Base-by-base conservation (phyloP, 2,113 vertebrate species). In the Hyperopisus bebe region DNA sequence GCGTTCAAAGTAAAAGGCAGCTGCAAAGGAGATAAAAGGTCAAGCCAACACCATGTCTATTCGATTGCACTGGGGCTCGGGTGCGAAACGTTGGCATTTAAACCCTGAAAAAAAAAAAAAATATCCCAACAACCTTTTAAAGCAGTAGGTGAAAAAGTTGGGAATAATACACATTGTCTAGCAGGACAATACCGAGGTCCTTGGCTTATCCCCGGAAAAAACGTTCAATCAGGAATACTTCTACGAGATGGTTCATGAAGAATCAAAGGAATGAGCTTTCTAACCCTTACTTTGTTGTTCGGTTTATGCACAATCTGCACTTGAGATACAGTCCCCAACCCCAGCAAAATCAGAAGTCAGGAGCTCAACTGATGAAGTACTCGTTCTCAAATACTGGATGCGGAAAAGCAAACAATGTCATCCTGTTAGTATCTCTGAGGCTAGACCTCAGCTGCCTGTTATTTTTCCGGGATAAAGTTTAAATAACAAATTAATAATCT, bases 1-100 rank as follows among this genome's bases (percentile, higher is more conserved):
- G 85, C 88, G 42, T 86, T 89, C 80, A 86, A 86, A 84, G 86
- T 90, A 44, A 39, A 88, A 90, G 88, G 89, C 87, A 90, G 90
- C 82, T 90, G 77, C 51, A 62, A 31, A 74, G 42, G 89, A 89
- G 47, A 55, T 89, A 70, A 70, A 70, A 58, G 87, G 70, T 85
- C 87, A 89, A 35, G 31, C 15, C 89, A 31, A 70, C 50, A 53
- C 46, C n/a, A 50, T 13, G 9, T 53, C 48, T 27, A 70, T 44
- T 7, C 39, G 6, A 42, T 15, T 24, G 35, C 35, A 58, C 9
- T 19, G 80, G 7, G 35, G 50, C 50, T 62, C 53, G 19, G 21
- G 17, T 84, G 7, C 15, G 21, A 84, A 21, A 9, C 19, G 19
- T 7, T 84, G 82, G 24, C 42, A n/a, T 84, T 84, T 46, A 84